Base-by-base conservation (phyloP, 2,113 vertebrate genomes). In the Dicerorhinus sumatrensis region DNA sequence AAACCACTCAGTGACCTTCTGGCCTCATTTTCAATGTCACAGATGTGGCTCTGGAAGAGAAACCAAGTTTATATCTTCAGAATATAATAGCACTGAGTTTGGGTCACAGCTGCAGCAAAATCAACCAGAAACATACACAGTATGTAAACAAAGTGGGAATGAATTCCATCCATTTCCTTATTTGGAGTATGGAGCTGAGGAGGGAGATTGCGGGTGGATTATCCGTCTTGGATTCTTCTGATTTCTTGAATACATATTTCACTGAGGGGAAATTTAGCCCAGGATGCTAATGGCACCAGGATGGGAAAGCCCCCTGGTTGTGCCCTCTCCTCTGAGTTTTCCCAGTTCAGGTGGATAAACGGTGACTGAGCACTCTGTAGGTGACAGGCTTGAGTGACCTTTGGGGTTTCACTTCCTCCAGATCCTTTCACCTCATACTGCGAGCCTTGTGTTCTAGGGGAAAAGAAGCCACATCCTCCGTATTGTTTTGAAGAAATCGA, bases 31-130 rank as follows among this genome's bases (percentile, higher is more conserved):
- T 83, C 76, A 82, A 54, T 75, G 56, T 95, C 89, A 95, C 89
- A 97, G 85, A 93, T 84, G 63, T 88, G 48, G 25, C 63, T 80
- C 29, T 85, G 65, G 82, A 76, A 70, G 75, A 90, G 76, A 95
- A 94, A 81, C 62, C 2, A 11, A 80, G 81, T 83, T 60, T 81
- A n/a, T 88, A 69, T 69, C 73, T 75, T 87, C 65, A 81, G 81
- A 88, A 89, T 73, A 69, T 20, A 86, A 73, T 62, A 88, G 56
- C 11, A 29, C 5, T 58, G 90, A 84, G 60, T 96, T 85, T 97
- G 76, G 67, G 58, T 87, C 94, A 97, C 89, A 95, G 84, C 85
- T 97, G 89, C 76, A 80, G 58, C 18, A 62, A 83, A 93, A 46
- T 70, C 13, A 84, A 25, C 76, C 42, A 33, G 85, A 84, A 96